Evolutionary conservation across 2,888 invertebrate species (phyloP), one percentile per base, ranked within the genome.

Genomic region (Pelosia muscerda): DNA sequence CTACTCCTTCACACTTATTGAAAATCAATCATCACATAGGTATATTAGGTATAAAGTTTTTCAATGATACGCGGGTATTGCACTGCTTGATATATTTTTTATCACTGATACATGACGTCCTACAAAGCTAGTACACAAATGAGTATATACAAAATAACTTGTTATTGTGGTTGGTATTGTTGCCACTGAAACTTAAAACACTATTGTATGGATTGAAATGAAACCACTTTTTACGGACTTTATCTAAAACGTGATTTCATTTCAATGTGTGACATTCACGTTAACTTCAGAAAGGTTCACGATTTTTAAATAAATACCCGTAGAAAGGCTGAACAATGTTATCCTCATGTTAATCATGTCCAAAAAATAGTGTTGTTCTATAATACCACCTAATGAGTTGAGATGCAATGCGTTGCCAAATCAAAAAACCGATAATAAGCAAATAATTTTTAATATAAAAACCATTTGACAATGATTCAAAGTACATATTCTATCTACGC

Each of bases 1-100:
- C 73, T 81, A 80, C 79, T 81, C 76, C 72, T 80, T 72, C 75
- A 71, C 38, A 65, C 65, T 81, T 83, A 84, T 86, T 86, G 82
- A 83, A 82, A 85, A 82, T 83, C 81, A 77, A 86, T 87, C 80
- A 72, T 42, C 55, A 56, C 54, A 61, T 66, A 75, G 13, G 31
- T 28, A 53, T n/a, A 22, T n/a, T n/a, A n/a, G n/a, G n/a, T 61
- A 49, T 53, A 69, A n/a, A 67, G 25, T 65, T 61, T 63, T 70
- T 62, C 28, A 62, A 49, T 63, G 62, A 57, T 58, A 62, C 55
- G 55, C 34, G 31, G 31, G 2, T 49, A 38, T 34, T 64, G 28
- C 26, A 28, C 38, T 54, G 28, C 15, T 62, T 62, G 28, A 22
- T 28, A 49, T 28, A 13, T 19, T 59, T 49, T 22, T 61, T 63